Conservation (phyloP, 23 tunicate genomes). For the Botrylloides violaceus region DNA sequence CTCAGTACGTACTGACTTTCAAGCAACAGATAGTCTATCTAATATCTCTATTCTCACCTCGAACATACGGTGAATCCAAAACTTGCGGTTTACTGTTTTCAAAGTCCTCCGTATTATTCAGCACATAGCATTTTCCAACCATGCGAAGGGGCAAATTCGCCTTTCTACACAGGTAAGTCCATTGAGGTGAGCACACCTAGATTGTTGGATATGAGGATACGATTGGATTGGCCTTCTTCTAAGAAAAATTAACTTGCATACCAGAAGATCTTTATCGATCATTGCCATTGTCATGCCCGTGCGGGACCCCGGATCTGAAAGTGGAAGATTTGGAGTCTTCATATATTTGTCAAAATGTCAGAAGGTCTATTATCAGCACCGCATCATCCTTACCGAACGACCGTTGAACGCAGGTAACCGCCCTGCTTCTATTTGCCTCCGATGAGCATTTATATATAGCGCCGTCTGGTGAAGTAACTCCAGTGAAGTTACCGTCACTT, state of each 20-base stretch:
- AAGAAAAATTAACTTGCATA: neutral
- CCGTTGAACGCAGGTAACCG: neutral
- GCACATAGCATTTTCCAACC: conserved; percentile 15
- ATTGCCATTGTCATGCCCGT: neutral
- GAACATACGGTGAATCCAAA: conserved; percentile 8
- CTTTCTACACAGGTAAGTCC: conserved; percentile 4
- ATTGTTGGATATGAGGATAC: neutral
- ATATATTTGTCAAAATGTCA: neutral
- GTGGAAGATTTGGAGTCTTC: neutral
- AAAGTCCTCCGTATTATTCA: neutral
- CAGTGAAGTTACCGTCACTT: neutral
- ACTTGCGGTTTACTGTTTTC: neutral
- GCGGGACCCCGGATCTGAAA: neutral
- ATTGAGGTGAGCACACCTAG: conserved; percentile 19
- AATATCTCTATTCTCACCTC: too few relatives aligned
- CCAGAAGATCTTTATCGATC: neutral
- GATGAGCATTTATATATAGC: conserved; percentile 2
- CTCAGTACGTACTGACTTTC: too few relatives aligned
- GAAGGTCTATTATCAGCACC: neutral
- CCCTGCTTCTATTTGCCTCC: neutral
- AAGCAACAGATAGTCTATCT: too few relatives aligned
- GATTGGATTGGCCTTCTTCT: neutral
- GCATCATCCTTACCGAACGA: neutral
- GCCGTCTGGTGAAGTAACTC: neutral
- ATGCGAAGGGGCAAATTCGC: conserved; percentile 13